Evolutionary conservation across 1,140 invertebrate species (phyloP), one percentile per base, ranked within the genome.

Genomic region (Latrodectus geometricus): DNA sequence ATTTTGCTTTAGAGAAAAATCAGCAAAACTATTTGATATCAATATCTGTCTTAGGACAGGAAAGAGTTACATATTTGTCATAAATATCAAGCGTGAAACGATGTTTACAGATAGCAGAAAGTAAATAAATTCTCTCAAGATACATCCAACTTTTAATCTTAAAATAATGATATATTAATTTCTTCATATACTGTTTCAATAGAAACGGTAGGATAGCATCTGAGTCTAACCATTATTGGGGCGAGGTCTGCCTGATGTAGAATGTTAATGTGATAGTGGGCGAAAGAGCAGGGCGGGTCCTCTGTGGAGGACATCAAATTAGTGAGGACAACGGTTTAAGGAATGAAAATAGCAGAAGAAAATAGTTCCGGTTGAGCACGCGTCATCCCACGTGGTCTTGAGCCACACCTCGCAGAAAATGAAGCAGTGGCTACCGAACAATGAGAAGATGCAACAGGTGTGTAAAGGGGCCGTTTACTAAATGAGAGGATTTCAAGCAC

Each of bases 371-470:
- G 80, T 20, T 81, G 66, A 72, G 69, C 80, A 83, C 80, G 80
- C 80, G 80, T 70, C 80, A 17, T 49, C 79, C 79, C 79, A 82
- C 80, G 70, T 83, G 80, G 80, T 69, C 54, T 61, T n/a, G 68
- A 15, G 23, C 52, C 80, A 74, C 80, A 56, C 80, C 52, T 74
- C 35, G 21, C 70, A 48, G 23, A 56, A 78, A 78, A 78, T 78
- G 65, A 78, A 78, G 76, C 76, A 35, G 20, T 72, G 69, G 80
- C 80, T 83, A 83, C 80, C 70, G 80, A 83, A 83, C 80, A 83
- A 83, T 83, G 80, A 66, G 80, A 23, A 14, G 68, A 17, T 23
- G 49, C 72, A 35, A 74, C 23, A 50, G 72, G 72, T 49, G 23
- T 12, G 48, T n/a, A 21, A 21, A n/a, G 72, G 48, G 23, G 12